Evolutionary conservation across 1,140 invertebrate genomes (phyloP).

Genomic region (Leptinotarsa defecta): DNA sequence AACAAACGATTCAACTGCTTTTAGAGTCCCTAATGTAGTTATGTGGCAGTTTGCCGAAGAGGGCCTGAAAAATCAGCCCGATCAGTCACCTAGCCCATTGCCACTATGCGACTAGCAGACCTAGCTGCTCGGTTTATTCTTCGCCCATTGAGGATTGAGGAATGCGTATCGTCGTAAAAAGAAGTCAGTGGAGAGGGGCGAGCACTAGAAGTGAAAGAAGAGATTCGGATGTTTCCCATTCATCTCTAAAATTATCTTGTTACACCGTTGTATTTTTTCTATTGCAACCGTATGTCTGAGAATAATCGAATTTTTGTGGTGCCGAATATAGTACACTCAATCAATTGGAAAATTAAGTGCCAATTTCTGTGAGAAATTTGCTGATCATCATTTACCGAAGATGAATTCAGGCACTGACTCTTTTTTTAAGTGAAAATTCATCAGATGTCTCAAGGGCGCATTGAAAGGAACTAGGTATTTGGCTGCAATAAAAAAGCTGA

Average conservation of each 20-base stretch:
- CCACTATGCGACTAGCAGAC: slow-evolving; percentile 32
- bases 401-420: no score
- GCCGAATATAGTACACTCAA: not conserved
- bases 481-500: no score
- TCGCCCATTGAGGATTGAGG: slow-evolving; percentile 25
- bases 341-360: no score
- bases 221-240: slow-evolving; percentile 37
- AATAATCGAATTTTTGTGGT: slow-evolving; percentile 2
- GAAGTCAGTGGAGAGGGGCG: slow-evolving; percentile 22
- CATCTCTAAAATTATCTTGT: slow-evolving; percentile 30
- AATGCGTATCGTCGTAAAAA: slow-evolving; percentile 12
- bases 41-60: no score
- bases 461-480: no score
- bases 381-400: no score
- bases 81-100: slow-evolving; percentile 19
- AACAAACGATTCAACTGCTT: no score
- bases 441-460: no score
- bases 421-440: no score
- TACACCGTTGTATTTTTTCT: slow-evolving; percentile 26
- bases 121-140: slow-evolving; percentile 26
- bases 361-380: no score
- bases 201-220: slow-evolving; percentile 29
- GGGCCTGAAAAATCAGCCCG: no score
- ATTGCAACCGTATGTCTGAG: slow-evolving; percentile 12
- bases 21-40: no score